phyloP scores from a whole-genome alignment of 2,113 vertebrate genomes.

The Petrocephalus microphthalmus region DNA sequence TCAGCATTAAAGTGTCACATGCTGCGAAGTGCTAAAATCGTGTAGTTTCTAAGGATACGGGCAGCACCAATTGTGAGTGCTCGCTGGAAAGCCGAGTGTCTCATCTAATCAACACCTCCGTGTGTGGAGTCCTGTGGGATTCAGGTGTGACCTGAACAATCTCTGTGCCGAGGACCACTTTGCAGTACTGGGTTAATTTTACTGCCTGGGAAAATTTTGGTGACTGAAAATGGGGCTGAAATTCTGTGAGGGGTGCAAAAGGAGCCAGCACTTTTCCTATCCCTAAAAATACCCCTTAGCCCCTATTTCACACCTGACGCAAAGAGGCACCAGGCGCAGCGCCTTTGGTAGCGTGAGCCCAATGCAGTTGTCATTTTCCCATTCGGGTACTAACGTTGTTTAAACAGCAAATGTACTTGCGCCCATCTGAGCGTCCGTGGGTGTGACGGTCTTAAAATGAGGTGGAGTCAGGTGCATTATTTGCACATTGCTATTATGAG shows the following conservation, averaged over 20 bases:
- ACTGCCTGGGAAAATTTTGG: background rate
- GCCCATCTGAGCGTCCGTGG: background rate
- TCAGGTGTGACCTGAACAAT: background rate
- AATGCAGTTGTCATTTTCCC: background rate
- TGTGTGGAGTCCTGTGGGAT: background rate
- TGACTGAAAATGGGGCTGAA: background rate
- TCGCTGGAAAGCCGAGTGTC: background rate
- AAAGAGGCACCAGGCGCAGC: background rate
- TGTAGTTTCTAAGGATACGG: background rate
- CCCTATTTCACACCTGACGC: background rate
- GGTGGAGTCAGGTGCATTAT: background rate
- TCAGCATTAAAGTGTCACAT: background rate
- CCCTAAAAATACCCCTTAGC: background rate
- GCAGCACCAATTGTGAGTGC: background rate
- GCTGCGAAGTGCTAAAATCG: background rate
- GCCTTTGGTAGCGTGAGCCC: background rate
- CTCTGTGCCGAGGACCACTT: background rate
- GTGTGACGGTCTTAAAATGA: background rate
- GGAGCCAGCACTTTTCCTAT: background rate
- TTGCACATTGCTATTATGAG: background rate
- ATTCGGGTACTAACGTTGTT: background rate
- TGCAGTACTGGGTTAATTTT: background rate
- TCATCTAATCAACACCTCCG: background rate
- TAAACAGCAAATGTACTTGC: background rate
- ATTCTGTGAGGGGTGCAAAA: background rate